These are phyloP conservation scores for Rachycentron canadum DNA, from an alignment of 2,797 vertebrate genomes.

Conservation along the genomic window DNA sequence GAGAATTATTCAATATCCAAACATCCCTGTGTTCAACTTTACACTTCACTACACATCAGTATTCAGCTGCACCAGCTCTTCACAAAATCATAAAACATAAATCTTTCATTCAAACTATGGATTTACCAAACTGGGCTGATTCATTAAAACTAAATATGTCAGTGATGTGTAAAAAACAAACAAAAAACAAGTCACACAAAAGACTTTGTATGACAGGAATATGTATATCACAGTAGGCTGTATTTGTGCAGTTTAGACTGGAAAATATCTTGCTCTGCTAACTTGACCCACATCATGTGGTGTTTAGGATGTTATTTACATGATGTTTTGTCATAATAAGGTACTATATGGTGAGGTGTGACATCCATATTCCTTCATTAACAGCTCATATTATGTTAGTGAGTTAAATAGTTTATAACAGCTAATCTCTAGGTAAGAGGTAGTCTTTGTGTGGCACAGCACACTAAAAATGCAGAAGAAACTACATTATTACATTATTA, in stretches of 20 bases:
- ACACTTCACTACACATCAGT: background rate
- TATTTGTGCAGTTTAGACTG: background rate
- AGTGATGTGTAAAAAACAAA: no score
- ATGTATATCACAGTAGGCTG: background rate
- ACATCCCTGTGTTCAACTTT: background rate
- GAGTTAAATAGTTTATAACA: background rate
- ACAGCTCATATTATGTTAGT: background rate
- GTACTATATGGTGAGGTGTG: no score
- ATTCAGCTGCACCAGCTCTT: background rate
- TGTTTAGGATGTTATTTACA: background rate
- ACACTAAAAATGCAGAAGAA: background rate
- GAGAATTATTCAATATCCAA: background rate
- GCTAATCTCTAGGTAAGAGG: background rate
- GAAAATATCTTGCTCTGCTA: background rate
- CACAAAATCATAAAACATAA: background rate
- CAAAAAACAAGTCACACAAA: no score
- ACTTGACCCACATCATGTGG: background rate
- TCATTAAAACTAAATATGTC: background rate
- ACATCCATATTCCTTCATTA: no score
- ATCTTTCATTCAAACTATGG: background rate
- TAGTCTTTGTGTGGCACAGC: background rate
- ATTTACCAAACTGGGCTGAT: background rate
- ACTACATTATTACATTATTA: background rate
- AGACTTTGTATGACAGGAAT: background rate
- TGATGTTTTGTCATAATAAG: background rate